Base-by-base conservation (phyloP, 2,797 vertebrate genomes). In the Gadopsis bispinosus region DNA sequence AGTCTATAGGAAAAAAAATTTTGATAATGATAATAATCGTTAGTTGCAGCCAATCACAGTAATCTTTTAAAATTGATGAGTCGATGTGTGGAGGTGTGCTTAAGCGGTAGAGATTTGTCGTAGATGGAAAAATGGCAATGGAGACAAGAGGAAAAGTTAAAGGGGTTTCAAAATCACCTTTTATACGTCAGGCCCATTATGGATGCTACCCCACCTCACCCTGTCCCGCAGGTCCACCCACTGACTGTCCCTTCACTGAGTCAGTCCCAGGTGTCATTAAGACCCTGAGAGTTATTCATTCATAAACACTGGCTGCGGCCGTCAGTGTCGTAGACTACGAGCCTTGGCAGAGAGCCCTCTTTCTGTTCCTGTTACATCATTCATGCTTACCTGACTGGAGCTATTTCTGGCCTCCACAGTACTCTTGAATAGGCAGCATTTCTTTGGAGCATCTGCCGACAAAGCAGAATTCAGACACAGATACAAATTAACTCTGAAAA, bases 311-410 rank as follows among this genome's bases (percentile, higher is more conserved):
- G 87, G 79, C 88, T 84, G 86, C 75, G 55, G 83, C 85, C 84
- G 89, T 89, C 89, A 75, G 75, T 83, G 87, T 81, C 71, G 75
- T 80, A 89, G 88, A 85, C 90, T 93, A 90, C 76, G 63, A 89
- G 91, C 87, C 85, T 91, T 94, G 90, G 93, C 91, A 80, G 81
- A 74, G 56, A 75, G 77, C 88, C 86, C 33, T 81, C 69, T 87
- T 81, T 78, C 86, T 90, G 61, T 85, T 92, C 85, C 77, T 78
- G 65, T 92, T 93, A 88, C 91, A 92, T 93, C 91, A 93, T 93
- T 93, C 88, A 90, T 92, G 85, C 89, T 86, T 91, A 92, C 89
- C 92, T 93, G 89, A 88, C 90, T 88, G 71, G 80, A 88, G 89
- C 89, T 94, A 93, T 94, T 94, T 91, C 87, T 87, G 89, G 89